Evolutionary conservation across 2,113 vertebrate species (phyloP), one percentile per base, ranked within the genome.

Genomic region (Paedocypris sp.): DNA sequence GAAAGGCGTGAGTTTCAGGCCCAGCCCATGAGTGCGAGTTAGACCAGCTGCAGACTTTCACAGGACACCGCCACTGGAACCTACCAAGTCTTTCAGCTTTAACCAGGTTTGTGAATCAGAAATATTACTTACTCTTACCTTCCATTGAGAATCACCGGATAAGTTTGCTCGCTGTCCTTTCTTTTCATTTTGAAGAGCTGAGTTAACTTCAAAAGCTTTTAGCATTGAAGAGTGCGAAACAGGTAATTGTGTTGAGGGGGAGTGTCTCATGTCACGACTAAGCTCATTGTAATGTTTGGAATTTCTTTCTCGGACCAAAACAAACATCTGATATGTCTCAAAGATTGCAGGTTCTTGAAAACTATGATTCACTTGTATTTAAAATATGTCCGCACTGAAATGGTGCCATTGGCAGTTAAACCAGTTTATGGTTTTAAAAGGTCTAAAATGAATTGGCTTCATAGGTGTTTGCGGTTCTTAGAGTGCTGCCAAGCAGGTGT

Each of bases 1-100:
- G 68, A 74, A 76, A 60, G 72, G 73, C 63, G 67, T 75, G 73
- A 77, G 69, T 77, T 36, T 66, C 56, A 79, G 75, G 75, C 80
- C 78, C 76, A 76, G 70, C 46, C 67, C 3, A 64, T 67, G 74
- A 76, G 79, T 77, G 70, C 64, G 22, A 64, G 36, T 36, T 47
- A 66, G 48, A 28, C 36, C 60, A 64, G 72, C 49, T 57, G 28
- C 33, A 47, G 29, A 49, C 46, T 52, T 48, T 57, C 46, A 47
- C 73, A 65, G 68, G 63, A 67, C 70, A 45, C 73, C 71, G 66
- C 62, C 39, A 67, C 67, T 19, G 23, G 18, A 61, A 8, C 33
- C 8, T 45, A 49, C 42, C 2, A 43, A 26, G 9, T 64, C 20
- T 51, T n/a, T 52, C 49, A 20, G 6, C 29, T 35, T 32, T 26